phyloP scores from a whole-genome alignment of 2,113 vertebrate genomes.

The Puffinus mauretanicus region DNA sequence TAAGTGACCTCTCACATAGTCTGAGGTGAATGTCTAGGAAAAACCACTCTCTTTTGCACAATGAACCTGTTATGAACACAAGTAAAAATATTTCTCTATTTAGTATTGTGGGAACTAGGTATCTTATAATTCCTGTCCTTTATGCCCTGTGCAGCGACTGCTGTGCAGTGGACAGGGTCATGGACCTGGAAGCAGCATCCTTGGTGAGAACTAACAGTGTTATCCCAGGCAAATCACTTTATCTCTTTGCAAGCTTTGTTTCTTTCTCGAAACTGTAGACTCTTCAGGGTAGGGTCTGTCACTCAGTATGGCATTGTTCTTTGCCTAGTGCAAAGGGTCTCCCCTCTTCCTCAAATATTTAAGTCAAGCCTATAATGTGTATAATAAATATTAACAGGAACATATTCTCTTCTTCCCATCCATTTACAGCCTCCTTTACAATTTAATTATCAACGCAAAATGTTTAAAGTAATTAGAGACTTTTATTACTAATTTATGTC shows the following conservation, averaged over 20 bases:
- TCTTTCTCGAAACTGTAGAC: not conserved
- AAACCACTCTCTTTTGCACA: not conserved
- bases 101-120: not conserved
- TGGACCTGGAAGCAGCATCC: not conserved
- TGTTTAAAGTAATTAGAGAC: conserved; percentile 30
- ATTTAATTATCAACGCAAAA: conserved; percentile 11
- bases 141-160: not conserved
- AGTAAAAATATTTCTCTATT: not conserved
- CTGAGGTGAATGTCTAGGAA: not conserved
- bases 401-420: not conserved
- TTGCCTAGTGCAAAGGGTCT: not conserved
- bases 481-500: conserved; percentile 47
- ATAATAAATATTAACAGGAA: conserved; percentile 18
- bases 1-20: not conserved
- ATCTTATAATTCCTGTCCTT: not conserved
- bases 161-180: not conserved
- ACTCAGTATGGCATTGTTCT: not conserved
- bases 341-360: not conserved
- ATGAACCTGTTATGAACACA: not conserved
- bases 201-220: not conserved
- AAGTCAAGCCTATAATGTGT: not conserved
- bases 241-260: not conserved
- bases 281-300: not conserved
- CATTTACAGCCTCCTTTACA: not conserved
- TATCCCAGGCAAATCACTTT: not conserved